phyloP scores from a whole-genome alignment of 2,888 invertebrate genomes.

The Latrodectus hesperus region DNA sequence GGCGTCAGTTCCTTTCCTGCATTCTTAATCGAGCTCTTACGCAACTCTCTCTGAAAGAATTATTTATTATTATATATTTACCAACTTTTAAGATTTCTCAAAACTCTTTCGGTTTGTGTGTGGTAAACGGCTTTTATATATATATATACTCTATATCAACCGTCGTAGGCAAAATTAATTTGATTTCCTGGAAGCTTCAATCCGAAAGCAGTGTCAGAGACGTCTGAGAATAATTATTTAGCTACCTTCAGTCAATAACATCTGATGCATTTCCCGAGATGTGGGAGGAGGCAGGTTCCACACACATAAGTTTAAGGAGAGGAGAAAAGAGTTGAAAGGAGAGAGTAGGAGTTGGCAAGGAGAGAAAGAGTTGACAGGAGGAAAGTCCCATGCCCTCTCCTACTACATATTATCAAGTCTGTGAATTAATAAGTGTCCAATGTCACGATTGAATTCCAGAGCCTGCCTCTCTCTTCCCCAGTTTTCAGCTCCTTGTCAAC shows the following conservation, averaged over 20 bases:
- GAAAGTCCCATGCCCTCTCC: not conserved
- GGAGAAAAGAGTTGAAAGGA: too few species aligned
- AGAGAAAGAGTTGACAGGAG: constrained; percentile 14
- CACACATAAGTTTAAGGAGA: too few species aligned
- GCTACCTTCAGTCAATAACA: constrained; percentile 59
- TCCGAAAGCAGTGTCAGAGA: constrained; percentile 23
- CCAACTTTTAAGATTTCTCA: too few species aligned
- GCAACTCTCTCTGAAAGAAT: constrained; percentile 28
- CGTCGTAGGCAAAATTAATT: constrained; percentile 32
- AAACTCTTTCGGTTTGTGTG: not conserved
- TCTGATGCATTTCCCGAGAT: constrained; percentile 43
- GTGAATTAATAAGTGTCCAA: constrained; percentile 61
- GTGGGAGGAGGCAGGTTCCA: not conserved
- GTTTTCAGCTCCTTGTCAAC: not conserved
- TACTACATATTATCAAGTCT: constrained; percentile 49
- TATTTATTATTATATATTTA: not conserved
- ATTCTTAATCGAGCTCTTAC: too few species aligned
- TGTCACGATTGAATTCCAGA: constrained; percentile 44
- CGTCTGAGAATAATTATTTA: constrained; percentile 50
- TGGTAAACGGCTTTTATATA: constrained; percentile 20
- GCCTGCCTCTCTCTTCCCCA: not conserved
- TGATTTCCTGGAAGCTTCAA: not conserved
- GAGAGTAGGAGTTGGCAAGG: not conserved
- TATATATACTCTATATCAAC: not conserved
- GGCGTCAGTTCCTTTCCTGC: too few species aligned